A percentile compares a stretch with the other conserved stretches of the same genome.
Evolutionary conservation across 2,797 vertebrate genomes (phyloP).

Genomic region (Holocentrus rufus): DNA sequence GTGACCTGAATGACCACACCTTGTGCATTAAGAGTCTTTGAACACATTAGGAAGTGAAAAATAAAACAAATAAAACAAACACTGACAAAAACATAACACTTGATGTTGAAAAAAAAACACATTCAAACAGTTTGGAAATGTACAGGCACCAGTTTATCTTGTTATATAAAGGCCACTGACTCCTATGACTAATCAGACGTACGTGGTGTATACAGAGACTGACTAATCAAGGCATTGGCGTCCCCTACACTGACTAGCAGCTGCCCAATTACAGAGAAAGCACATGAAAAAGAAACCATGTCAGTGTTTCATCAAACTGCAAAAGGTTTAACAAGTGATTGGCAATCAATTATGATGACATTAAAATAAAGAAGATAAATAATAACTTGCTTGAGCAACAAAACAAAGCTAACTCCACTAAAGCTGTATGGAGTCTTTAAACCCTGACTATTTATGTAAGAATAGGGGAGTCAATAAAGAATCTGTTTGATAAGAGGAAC

Average conservation of each 20-base stretch:
- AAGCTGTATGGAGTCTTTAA: too few species aligned
- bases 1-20: too few species aligned
- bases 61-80: neutral
- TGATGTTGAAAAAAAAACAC: constrained; percentile 1
- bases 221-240: constrained; percentile 17
- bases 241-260: constrained; percentile 1
- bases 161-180: constrained; percentile 15
- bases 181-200: constrained; percentile 24
- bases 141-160: neutral
- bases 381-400: neutral
- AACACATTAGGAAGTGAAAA: neutral
- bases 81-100: constrained; percentile 11
- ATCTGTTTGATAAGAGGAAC: too few species aligned
- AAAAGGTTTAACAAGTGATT: neutral
- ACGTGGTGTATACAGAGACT: constrained; percentile 18
- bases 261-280: constrained; percentile 13
- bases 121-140: constrained; percentile 20
- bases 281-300: neutral
- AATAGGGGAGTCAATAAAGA: too few species aligned
- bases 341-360: neutral
- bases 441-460: too few species aligned
- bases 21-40: too few species aligned
- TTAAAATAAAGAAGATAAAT: neutral
- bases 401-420: too few species aligned
- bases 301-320: neutral